Conservation (phyloP, 2,888 invertebrate species). For the Eretmocerus hayati region DNA sequence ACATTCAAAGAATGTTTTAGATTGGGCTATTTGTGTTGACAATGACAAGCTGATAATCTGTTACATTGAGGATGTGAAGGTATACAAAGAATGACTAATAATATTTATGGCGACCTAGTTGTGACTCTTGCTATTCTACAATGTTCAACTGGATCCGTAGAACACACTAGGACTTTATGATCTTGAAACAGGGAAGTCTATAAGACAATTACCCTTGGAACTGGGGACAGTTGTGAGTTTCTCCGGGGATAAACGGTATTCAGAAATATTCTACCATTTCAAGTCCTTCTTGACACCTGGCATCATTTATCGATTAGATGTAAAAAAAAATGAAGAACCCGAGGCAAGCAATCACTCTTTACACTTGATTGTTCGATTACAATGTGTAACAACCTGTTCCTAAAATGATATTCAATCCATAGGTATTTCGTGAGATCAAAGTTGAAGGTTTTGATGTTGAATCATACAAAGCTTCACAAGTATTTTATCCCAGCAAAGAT, state of each 20-base stretch:
- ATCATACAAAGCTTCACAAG: conserved; percentile 76
- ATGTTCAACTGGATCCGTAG: too few relatives aligned
- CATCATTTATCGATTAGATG: conserved; percentile 79
- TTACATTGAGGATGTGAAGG: conserved; percentile 93
- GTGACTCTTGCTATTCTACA: too few relatives aligned
- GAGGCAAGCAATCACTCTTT: too few relatives aligned
- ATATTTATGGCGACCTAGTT: too few relatives aligned
- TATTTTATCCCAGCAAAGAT: conserved; percentile 61
- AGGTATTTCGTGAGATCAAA: conserved; percentile 79
- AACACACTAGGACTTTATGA: conserved; percentile 77
- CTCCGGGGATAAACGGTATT: conserved; percentile 78
- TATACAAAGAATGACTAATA: too few relatives aligned
- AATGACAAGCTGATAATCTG: conserved; percentile 78
- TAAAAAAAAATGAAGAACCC: conserved; percentile 56
- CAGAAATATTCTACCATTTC: conserved; percentile 90
- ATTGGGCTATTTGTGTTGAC: conserved; percentile 81
- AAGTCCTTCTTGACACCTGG: conserved; percentile 89
- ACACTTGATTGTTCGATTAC: too few relatives aligned
- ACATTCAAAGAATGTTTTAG: conserved; percentile 78
- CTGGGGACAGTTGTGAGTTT: conserved; percentile 82
- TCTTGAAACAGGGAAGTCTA: conserved; percentile 62
- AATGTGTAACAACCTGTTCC: too few relatives aligned
- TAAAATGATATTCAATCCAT: conserved; percentile 18
- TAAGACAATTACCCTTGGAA: conserved; percentile 71
- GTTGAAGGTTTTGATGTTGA: conserved; percentile 75